A percentile compares a stretch with the other conserved stretches of the same genome.
These are phyloP conservation scores for Alouatta palliata DNA, from an alignment of 2,113 vertebrate genomes.

Conservation along the genomic window DNA sequence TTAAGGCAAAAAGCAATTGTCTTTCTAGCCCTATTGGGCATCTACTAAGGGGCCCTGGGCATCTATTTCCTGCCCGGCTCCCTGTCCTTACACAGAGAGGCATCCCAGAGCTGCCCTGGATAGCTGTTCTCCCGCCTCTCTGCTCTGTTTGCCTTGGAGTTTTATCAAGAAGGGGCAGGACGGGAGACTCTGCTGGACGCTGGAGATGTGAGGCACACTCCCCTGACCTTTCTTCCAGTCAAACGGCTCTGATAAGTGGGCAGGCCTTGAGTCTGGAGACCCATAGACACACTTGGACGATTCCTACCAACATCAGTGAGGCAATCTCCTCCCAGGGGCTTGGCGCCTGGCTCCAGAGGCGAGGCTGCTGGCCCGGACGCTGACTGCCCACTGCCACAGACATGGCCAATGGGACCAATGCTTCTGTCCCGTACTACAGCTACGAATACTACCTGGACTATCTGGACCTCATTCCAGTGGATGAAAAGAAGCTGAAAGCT, in stretches of 20 bases:
- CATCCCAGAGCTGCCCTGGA: neutral
- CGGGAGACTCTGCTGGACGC: neutral
- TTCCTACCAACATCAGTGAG: constrained; percentile 48
- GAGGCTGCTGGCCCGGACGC: neutral
- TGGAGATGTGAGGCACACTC: neutral
- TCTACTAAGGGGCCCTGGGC: neutral
- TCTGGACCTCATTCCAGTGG: constrained; percentile 89
- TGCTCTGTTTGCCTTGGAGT: constrained; percentile 34
- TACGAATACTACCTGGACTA: constrained; percentile 95
- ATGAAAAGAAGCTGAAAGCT: constrained; percentile 89
- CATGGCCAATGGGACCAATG: constrained; percentile 82
- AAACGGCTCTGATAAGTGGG: constrained; percentile 45
- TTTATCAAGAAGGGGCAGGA: neutral
- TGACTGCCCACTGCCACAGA: neutral
- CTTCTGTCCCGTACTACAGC: constrained; percentile 76
- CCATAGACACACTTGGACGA: constrained; percentile 33
- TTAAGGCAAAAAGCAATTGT: neutral
- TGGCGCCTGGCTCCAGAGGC: neutral
- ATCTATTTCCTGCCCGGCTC: neutral
- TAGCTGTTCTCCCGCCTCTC: rapidly evolving
- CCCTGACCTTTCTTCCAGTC: constrained; percentile 34
- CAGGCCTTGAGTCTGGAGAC: constrained; percentile 69
- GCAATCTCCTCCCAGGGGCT: constrained; percentile 49
- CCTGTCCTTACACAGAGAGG: neutral
- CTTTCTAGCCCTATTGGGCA: neutral